Percentiles rank a stretch among this genome's conserved stretches.
These are phyloP conservation scores for Kryptopterus vitreolus DNA, from an alignment of 2,797 vertebrate genomes.

Conservation along the genomic window DNA sequence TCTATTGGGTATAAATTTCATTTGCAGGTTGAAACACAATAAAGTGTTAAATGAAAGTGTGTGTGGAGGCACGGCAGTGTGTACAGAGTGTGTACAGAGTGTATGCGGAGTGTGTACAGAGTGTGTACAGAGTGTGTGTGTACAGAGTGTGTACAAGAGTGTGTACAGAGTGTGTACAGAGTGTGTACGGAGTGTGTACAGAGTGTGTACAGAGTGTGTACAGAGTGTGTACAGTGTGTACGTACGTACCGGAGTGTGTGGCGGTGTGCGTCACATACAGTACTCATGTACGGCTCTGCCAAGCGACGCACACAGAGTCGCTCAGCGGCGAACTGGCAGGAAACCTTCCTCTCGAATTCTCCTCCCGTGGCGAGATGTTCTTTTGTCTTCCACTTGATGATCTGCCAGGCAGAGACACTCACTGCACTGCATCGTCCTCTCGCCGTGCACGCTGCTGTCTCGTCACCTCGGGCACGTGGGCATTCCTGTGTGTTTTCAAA, in stretches of 20 bases:
- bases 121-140: no score
- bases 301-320: not conserved
- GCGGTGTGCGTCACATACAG: not conserved
- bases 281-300: not conserved
- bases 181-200: no score
- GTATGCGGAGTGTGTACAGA: no score
- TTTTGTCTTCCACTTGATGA: conserved; percentile 23
- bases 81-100: no score
- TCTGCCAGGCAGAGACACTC: conserved; percentile 31
- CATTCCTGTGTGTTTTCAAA: not conserved
- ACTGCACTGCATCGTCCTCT: not conserved
- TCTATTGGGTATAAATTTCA: no score
- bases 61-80: not conserved
- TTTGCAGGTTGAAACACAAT: not conserved
- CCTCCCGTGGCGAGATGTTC: not conserved
- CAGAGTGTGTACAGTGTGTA: not conserved
- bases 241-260: no score
- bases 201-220: no score
- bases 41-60: not conserved
- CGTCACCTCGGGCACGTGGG: conserved; percentile 1
- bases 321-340: not conserved
- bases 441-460: not conserved
- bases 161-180: no score
- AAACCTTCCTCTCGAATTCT: not conserved
- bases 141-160: no score